Percentiles rank a stretch among this genome's conserved stretches.
phyloP scores from a whole-genome alignment of 2,113 vertebrate genomes.

The Nerophis ophidion region DNA sequence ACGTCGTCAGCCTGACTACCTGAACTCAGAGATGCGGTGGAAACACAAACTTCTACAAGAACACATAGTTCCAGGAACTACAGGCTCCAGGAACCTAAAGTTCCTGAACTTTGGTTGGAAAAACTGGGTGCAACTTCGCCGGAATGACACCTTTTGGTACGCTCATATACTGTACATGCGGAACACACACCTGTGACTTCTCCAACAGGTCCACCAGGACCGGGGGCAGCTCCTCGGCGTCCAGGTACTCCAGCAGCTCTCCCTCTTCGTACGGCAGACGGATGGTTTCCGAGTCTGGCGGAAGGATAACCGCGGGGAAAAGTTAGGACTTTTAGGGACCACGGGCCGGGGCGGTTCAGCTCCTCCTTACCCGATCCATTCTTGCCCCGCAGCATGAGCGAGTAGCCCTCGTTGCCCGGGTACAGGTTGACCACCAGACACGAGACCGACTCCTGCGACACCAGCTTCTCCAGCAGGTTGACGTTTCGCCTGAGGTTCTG shows the following conservation, averaged over 20 bases:
- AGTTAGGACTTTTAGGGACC: not conserved
- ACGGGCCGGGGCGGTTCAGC: not conserved
- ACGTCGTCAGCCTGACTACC: too few relatives aligned
- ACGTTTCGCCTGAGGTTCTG: constrained; percentile 98
- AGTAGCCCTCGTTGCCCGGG: constrained; percentile 97
- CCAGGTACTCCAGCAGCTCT: constrained; percentile 94
- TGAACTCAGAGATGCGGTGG: too few relatives aligned
- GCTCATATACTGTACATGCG: not conserved
- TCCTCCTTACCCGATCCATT: constrained; percentile 88
- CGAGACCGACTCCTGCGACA: constrained; percentile 91
- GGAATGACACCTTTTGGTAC: too few relatives aligned
- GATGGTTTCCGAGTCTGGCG: constrained; percentile 94
- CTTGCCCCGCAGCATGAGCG: constrained; percentile 97
- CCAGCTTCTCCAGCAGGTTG: constrained; percentile 96
- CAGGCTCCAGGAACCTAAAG: too few relatives aligned
- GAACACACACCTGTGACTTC: constrained; percentile 86
- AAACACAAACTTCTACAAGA: too few relatives aligned
- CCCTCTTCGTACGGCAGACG: constrained; percentile 95
- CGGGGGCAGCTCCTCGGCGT: constrained; percentile 94
- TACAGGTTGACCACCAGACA: constrained; percentile 97
- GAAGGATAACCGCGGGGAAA: not conserved
- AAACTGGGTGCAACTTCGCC: too few relatives aligned
- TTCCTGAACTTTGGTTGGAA: too few relatives aligned
- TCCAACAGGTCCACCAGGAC: constrained; percentile 97
- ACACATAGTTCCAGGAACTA: too few relatives aligned